These are phyloP conservation scores for Enteromius afrohamiltoni DNA, from an alignment of 2,797 vertebrate species.

Conservation along the genomic window DNA sequence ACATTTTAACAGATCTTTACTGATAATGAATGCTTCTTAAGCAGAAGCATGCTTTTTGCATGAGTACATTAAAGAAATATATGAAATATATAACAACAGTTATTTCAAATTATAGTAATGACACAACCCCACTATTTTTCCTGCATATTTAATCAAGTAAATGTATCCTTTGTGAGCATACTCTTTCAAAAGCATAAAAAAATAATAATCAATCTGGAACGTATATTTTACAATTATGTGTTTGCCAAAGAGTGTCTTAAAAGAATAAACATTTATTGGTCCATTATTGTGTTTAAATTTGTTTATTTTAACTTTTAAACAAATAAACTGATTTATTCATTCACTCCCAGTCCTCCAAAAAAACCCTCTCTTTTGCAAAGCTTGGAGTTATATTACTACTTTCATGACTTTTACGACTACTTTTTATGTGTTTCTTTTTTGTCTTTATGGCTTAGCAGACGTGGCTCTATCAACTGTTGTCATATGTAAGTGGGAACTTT, in stretches of 20 bases:
- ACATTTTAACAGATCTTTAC: neutral
- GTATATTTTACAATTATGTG: neutral
- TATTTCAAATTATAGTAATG: neutral
- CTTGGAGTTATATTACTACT: neutral
- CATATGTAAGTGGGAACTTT: neutral
- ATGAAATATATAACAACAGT: neutral
- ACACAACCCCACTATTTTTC: neutral
- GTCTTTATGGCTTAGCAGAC: neutral
- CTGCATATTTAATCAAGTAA: neutral
- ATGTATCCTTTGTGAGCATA: neutral
- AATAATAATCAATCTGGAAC: neutral
- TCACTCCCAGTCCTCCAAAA: neutral
- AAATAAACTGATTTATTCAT: neutral
- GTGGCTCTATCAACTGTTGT: neutral
- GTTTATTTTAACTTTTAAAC: neutral
- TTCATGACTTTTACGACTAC: neutral
- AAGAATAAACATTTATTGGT: neutral
- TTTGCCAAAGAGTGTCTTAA: neutral
- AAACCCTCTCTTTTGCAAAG: neutral
- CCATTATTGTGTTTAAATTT: neutral
- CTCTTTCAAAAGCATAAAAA: neutral
- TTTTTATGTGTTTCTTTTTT: neutral
- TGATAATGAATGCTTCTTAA: neutral
- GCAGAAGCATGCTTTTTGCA: too few relatives aligned
- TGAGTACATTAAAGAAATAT: too few relatives aligned